phyloP scores from a whole-genome alignment of 2,888 invertebrate species.

The Eupsilia transversa region DNA sequence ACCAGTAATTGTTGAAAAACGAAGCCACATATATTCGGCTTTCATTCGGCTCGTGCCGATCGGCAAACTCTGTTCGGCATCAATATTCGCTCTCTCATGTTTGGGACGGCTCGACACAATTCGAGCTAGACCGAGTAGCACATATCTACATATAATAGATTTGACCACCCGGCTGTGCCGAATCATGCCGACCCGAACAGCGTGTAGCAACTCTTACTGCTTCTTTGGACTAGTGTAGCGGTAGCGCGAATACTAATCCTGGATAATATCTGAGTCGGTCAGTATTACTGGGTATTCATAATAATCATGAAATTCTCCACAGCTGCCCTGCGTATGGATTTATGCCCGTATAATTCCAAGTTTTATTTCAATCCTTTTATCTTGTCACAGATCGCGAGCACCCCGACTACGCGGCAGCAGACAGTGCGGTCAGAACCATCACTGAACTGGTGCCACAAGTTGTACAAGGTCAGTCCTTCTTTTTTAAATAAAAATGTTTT shows the following conservation, averaged over 20 bases:
- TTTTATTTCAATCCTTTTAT: not conserved
- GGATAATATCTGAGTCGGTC: not conserved
- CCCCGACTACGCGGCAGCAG: slow-evolving; percentile 70
- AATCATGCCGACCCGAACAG: not conserved
- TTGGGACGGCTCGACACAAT: not conserved
- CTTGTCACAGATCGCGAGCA: slow-evolving; percentile 68
- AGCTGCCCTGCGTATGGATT: not conserved
- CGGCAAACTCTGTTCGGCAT: not conserved
- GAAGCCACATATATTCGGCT: not conserved
- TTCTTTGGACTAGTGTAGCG: not conserved
- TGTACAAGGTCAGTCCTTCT: slow-evolving; percentile 57
- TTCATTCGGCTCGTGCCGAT: not conserved
- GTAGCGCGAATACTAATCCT: not conserved
- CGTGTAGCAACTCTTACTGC: no score
- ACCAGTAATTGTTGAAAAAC: not conserved
- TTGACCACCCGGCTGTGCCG: not conserved
- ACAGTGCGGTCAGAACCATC: slow-evolving; percentile 68
- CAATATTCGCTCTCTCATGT: not conserved
- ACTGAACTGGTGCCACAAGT: slow-evolving; percentile 72
- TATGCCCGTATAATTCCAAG: no score
- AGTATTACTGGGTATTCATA: not conserved
- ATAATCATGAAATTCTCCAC: not conserved
- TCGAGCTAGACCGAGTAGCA: not conserved
- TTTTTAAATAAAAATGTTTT: not conserved
- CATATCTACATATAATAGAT: not conserved